Conservation (phyloP, 1,140 invertebrate genomes). For the Tetragonula clypearis region DNA sequence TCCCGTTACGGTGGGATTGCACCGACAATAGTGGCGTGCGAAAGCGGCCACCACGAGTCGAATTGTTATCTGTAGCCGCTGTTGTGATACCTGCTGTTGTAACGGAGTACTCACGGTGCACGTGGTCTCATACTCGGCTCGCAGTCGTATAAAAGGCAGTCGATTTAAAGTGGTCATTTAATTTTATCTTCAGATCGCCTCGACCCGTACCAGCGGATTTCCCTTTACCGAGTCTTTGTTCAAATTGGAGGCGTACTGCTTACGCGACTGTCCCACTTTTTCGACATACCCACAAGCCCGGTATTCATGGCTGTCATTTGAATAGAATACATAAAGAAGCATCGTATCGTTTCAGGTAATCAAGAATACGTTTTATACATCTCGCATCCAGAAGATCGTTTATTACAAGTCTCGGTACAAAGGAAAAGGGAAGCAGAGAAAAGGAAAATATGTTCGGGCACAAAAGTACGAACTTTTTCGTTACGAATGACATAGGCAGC, state of each 20-base stretch:
- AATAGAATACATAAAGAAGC: background rate
- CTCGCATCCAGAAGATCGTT: background rate
- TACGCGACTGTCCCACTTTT: conserved; percentile 12
- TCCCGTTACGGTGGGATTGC: conserved; percentile 44
- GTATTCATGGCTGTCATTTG: background rate
- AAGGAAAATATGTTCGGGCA: background rate
- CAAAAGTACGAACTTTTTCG: background rate
- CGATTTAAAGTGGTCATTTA: conserved; percentile 38
- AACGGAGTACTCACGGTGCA: conserved; percentile 26
- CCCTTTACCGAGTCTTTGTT: background rate
- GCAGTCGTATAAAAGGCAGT: conserved; percentile 3
- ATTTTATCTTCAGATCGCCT: conserved; percentile 32
- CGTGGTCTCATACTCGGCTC: conserved; percentile 6
- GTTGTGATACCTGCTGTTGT: conserved; percentile 18
- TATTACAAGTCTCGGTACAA: background rate
- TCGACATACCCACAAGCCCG: background rate
- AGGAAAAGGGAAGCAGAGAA: background rate
- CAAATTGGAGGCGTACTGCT: conserved; percentile 4
- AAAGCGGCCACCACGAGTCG: conserved; percentile 40
- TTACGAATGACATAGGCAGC: background rate
- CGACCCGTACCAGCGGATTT: background rate
- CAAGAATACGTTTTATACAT: conserved; percentile 1
- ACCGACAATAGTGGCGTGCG: conserved; percentile 47
- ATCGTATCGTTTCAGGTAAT: background rate
- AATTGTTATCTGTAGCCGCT: conserved; percentile 26